Evolutionary conservation across 2,113 vertebrate genomes (phyloP).

Genomic region (Menura novaehollandiae): DNA sequence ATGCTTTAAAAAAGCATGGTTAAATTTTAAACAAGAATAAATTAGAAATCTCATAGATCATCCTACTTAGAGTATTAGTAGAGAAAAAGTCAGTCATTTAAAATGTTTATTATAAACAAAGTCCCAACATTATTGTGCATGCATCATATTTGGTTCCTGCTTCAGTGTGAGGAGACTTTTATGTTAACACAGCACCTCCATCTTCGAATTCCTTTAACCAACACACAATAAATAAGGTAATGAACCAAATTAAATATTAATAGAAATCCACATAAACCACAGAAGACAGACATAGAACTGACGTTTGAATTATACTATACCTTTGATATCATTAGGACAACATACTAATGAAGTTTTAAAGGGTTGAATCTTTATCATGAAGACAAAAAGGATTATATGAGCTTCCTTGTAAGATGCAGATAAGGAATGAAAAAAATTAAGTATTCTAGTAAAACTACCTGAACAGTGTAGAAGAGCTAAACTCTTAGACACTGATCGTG

Average conservation of each 20-base stretch:
- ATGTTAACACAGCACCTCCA: slow-evolving; percentile 18
- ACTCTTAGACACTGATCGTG: background rate
- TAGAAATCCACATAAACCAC: slow-evolving; percentile 53
- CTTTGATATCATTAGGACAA: slow-evolving; percentile 54
- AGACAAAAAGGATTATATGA: slow-evolving; percentile 13
- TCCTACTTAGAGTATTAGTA: slow-evolving; percentile 84
- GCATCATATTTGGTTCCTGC: slow-evolving; percentile 37
- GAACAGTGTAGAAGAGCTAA: background rate
- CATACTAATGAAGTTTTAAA: slow-evolving; percentile 57
- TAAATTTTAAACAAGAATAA: slow-evolving; percentile 99
- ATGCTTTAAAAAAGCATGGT: slow-evolving; percentile 99
- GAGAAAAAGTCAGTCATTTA: slow-evolving; percentile 80
- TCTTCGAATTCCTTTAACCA: slow-evolving; percentile 62
- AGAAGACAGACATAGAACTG: slow-evolving; percentile 29
- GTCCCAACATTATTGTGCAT: slow-evolving; percentile 62
- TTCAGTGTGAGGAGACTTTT: slow-evolving; percentile 58
- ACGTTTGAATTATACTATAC: slow-evolving; percentile 31
- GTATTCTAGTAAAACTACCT: background rate
- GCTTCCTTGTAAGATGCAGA: background rate
- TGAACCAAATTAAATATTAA: slow-evolving; percentile 67
- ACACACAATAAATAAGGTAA: slow-evolving; percentile 68
- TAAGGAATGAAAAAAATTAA: background rate
- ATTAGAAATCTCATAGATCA: slow-evolving; percentile 99
- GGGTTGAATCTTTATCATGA: slow-evolving; percentile 34
- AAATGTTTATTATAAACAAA: slow-evolving; percentile 82